A percentile compares a stretch with the other conserved stretches of the same genome.
These are phyloP conservation scores for Heliconius sara DNA, from an alignment of 2,888 invertebrate genomes.

Conservation along the genomic window DNA sequence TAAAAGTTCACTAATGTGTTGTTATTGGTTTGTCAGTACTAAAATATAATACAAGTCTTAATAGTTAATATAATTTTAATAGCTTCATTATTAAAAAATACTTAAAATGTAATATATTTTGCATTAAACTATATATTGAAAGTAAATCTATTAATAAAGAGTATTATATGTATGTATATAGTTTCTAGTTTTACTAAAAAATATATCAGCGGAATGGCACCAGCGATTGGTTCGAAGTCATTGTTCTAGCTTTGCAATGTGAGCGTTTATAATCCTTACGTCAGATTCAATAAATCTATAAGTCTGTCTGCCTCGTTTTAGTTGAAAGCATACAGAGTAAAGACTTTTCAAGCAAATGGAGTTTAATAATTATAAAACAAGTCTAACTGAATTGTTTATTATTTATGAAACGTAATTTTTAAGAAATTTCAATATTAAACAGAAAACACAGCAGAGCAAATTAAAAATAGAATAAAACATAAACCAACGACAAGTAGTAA, in stretches of 20 bases:
- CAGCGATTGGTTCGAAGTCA: slow-evolving; percentile 38
- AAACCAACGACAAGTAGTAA: too few species aligned
- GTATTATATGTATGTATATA: too few species aligned
- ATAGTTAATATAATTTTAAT: too few species aligned
- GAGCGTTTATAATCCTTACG: slow-evolving; percentile 25
- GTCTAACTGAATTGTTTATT: too few species aligned
- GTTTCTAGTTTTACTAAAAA: neutral
- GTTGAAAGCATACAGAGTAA: neutral
- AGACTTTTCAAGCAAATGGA: neutral
- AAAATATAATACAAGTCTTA: too few species aligned
- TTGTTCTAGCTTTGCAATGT: slow-evolving; percentile 35
- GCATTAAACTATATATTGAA: too few species aligned
- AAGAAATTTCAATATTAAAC: neutral
- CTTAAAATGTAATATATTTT: too few species aligned
- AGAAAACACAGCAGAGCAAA: neutral
- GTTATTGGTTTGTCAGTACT: too few species aligned
- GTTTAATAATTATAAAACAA: neutral
- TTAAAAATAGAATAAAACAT: neutral
- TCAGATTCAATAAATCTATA: slow-evolving; percentile 12
- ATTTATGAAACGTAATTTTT: too few species aligned
- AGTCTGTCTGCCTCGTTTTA: neutral
- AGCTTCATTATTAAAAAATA: too few species aligned
- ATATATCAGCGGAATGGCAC: slow-evolving; percentile 31
- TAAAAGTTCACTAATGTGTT: too few species aligned
- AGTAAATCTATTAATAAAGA: too few species aligned